Evolutionary conservation across 2,888 invertebrate genomes (phyloP).

Genomic region (Eupelmus urozonus): DNA sequence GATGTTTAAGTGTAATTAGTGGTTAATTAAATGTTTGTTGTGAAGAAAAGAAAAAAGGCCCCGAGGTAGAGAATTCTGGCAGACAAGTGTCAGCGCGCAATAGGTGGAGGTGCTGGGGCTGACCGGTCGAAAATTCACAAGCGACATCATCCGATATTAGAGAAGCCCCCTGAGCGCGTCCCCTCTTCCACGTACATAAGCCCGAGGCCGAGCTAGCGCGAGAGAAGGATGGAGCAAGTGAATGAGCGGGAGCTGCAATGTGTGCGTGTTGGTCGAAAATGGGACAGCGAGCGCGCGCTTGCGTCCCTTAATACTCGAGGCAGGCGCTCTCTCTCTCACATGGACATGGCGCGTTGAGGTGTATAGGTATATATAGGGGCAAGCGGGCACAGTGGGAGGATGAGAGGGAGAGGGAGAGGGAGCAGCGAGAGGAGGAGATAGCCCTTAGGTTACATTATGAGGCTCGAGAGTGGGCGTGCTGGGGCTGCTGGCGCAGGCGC

Average conservation of each 20-base stretch:
- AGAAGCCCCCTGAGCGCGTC: background rate
- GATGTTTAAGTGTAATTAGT: too few relatives aligned
- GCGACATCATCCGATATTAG: too few relatives aligned
- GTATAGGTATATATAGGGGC: background rate
- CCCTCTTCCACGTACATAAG: background rate
- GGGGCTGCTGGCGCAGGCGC: slow-evolving; percentile 19
- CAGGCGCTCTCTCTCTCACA: slow-evolving; percentile 34
- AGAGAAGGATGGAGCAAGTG: background rate
- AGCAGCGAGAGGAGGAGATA: slow-evolving; percentile 31
- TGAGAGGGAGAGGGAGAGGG: too few relatives aligned
- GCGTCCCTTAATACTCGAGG: slow-evolving; percentile 49
- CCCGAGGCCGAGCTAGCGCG: background rate
- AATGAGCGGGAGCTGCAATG: slow-evolving; percentile 13
- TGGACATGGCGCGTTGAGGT: background rate
- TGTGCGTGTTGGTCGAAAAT: slow-evolving; percentile 36
- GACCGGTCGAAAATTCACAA: background rate
- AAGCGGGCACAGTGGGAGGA: background rate
- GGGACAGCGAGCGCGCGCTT: background rate
- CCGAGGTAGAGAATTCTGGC: too few relatives aligned
- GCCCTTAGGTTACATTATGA: slow-evolving; percentile 60
- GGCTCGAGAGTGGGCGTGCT: slow-evolving; percentile 12
- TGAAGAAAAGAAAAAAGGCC: too few relatives aligned
- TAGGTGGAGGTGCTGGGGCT: too few relatives aligned
- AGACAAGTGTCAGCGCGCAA: too few relatives aligned
- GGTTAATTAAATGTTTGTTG: too few relatives aligned